Percentiles rank a stretch among this genome's conserved stretches.
Evolutionary conservation across 2,888 invertebrate species (phyloP).

Genomic region (Dryocosmus kuriphilus): DNA sequence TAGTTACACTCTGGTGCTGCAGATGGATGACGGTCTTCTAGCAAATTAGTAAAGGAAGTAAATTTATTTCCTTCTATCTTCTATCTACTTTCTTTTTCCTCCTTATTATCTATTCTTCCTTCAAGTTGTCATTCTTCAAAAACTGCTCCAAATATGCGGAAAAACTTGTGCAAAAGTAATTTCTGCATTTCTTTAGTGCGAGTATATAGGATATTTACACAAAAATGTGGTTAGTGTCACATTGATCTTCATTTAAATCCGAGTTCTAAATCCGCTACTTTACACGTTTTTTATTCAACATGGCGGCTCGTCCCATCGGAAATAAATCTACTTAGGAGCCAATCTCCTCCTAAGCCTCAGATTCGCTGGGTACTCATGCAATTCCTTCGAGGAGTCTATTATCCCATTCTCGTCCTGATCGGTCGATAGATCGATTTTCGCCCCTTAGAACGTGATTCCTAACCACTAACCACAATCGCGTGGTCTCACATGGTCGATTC

Average conservation of each 20-base stretch:
- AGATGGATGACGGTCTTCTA: constrained; percentile 58
- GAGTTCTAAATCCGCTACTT: constrained; percentile 23
- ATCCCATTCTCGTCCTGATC: constrained; percentile 23
- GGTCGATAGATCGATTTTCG: constrained; percentile 35
- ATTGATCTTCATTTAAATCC: constrained; percentile 29
- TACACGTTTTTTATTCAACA: constrained; percentile 31
- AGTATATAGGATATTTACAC: neutral
- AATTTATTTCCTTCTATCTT: constrained; percentile 39
- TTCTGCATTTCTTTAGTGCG: too few relatives aligned
- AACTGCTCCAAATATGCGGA: neutral
- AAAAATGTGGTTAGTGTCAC: neutral
- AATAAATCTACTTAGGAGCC: constrained; percentile 47
- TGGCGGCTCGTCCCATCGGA: constrained; percentile 31
- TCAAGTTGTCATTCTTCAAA: neutral
- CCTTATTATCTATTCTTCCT: constrained; percentile 18
- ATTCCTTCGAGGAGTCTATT: constrained; percentile 32
- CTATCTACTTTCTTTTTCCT: constrained; percentile 1
- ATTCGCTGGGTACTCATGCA: constrained; percentile 40
- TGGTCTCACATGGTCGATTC: constrained; percentile 32
- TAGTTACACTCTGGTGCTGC: constrained; percentile 57
- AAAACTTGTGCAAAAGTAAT: too few relatives aligned
- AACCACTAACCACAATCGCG: constrained; percentile 34
- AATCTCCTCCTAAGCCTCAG: constrained; percentile 42
- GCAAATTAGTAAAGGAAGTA: constrained; percentile 53
- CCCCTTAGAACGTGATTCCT: constrained; percentile 31